Percentiles rank a stretch among this genome's conserved stretches.
Conservation (phyloP, 2,113 vertebrate species). For the Suncus etruscus region DNA sequence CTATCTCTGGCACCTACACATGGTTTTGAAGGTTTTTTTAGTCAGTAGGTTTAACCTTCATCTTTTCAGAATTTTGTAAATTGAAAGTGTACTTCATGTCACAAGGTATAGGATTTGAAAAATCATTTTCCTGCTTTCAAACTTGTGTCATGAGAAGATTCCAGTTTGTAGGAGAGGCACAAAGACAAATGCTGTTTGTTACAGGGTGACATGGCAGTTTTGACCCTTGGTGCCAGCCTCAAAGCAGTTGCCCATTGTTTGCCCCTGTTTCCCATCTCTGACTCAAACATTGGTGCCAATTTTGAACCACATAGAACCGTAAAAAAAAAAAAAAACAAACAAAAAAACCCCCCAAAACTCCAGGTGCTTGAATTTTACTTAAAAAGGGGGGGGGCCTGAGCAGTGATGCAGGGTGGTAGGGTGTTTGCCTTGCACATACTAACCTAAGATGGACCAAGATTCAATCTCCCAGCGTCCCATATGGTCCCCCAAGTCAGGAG, state of each 20-base stretch:
- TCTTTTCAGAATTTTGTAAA: too few species aligned
- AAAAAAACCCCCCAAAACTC: too few species aligned
- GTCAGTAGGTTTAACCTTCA: too few species aligned
- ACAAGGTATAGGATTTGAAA: neutral
- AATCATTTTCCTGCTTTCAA: constrained; percentile 15
- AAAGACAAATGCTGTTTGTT: constrained; percentile 47
- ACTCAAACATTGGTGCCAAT: constrained; percentile 17
- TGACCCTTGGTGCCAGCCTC: constrained; percentile 14
- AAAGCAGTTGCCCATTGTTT: neutral
- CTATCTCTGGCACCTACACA: too few species aligned
- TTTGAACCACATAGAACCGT: neutral
- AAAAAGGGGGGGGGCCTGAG: neutral
- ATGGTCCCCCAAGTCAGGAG: too few species aligned
- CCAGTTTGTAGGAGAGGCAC: neutral
- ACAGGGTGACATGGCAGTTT: constrained; percentile 13
- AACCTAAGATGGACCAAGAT: too few species aligned
- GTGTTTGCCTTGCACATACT: too few species aligned
- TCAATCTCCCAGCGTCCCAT: too few species aligned
- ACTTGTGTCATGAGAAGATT: constrained; percentile 4
- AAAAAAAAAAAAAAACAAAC: neutral
- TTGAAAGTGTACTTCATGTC: neutral
- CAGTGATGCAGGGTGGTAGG: too few species aligned
- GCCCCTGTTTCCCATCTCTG: neutral
- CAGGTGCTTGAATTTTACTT: constrained; percentile 38
- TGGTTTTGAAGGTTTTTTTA: too few species aligned